Evolutionary conservation across 2,113 vertebrate genomes (phyloP).

Genomic region (Lathamus discolor): DNA sequence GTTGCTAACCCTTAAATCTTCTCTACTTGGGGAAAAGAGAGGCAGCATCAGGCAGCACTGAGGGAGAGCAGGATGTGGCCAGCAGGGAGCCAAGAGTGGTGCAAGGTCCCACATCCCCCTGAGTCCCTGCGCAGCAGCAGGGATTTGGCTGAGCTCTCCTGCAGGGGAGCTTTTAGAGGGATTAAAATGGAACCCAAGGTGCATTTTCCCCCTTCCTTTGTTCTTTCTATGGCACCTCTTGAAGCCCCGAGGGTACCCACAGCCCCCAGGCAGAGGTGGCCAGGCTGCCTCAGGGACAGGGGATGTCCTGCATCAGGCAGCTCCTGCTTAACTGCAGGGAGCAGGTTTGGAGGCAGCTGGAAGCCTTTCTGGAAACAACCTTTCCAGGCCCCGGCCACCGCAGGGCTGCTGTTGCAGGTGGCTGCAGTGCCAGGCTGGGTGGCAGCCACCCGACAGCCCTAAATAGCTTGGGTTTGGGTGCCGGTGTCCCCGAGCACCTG

Average conservation of each 20-base stretch:
- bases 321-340: neutral
- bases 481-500: rapidly evolving
- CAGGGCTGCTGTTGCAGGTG: neutral
- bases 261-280: neutral
- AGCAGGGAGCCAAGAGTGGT: neutral
- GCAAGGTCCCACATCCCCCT: rapidly evolving
- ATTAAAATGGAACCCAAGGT: neutral
- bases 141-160: neutral
- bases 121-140: rapidly evolving
- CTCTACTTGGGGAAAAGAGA: neutral
- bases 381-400: neutral
- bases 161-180: neutral
- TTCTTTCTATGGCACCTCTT: neutral
- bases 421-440: neutral
- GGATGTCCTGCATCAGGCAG: neutral
- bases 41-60: neutral
- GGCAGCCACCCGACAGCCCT: neutral
- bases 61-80: neutral
- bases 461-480: neutral
- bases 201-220: rapidly evolving
- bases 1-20: neutral
- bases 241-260: rapidly evolving
- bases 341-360: neutral
- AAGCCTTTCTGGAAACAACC: neutral
- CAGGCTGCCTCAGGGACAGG: neutral